These are phyloP conservation scores for Maccullochella peelii DNA, from an alignment of 2,113 vertebrate genomes.

Conservation along the genomic window DNA sequence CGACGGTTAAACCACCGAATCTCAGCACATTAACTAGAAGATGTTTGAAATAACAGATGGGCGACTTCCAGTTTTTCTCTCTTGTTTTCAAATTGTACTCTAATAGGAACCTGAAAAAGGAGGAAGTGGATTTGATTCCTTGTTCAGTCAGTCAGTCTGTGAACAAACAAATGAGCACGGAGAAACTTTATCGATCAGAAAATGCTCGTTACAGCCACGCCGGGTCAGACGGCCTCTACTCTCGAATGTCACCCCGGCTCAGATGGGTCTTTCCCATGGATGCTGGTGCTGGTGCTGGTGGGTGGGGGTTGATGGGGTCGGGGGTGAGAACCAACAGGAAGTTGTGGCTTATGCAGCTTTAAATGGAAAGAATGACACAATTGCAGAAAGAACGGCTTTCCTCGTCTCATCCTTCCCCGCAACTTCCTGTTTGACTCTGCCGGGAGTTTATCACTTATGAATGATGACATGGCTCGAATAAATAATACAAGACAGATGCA, in stretches of 20 bases:
- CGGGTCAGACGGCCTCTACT: not conserved
- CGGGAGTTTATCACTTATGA: conserved; percentile 58
- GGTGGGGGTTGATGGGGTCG: no score
- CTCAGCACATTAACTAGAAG: not conserved
- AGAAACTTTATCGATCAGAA: conserved; percentile 28
- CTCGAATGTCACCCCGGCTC: not conserved
- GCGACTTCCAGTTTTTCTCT: not conserved
- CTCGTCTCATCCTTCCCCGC: conserved; percentile 8
- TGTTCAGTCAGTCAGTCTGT: not conserved
- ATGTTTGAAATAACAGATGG: not conserved
- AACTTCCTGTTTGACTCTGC: conserved; percentile 56
- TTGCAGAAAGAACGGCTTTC: conserved; percentile 1
- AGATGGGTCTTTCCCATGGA: conserved; percentile 1
- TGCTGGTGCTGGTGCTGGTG: no score
- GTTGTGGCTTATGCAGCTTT: not conserved
- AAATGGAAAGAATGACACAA: conserved; percentile 15
- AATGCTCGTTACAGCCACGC: not conserved
- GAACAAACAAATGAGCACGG: not conserved
- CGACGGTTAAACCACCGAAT: not conserved
- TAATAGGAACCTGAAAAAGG: not conserved
- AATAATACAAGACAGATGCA: conserved; percentile 63
- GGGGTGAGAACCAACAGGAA: not conserved
- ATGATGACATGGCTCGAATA: conserved; percentile 56
- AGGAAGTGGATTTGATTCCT: not conserved
- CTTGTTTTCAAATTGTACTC: not conserved